Percentiles rank a stretch among this genome's conserved stretches.
Conservation (phyloP, 2,113 vertebrate species). For the Epinephelus cyanopodus region DNA sequence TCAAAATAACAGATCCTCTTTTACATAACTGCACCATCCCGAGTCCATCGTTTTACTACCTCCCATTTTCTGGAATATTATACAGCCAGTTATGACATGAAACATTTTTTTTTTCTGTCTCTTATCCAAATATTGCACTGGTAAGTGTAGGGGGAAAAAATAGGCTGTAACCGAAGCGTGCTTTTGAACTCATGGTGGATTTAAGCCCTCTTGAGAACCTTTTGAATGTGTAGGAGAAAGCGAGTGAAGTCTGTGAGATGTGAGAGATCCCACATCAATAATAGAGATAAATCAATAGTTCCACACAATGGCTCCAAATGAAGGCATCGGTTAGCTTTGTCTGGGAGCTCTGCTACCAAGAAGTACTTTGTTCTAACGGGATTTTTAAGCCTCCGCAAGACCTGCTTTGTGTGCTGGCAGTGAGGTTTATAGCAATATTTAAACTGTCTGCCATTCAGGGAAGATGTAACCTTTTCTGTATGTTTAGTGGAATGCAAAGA, state of each 20-base stretch:
- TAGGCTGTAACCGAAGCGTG: not conserved
- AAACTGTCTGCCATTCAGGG: constrained; percentile 21
- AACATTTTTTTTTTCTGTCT: constrained; percentile 23
- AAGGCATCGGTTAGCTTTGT: constrained; percentile 57
- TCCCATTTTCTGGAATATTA: not conserved
- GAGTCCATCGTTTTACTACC: not conserved
- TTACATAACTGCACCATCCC: not conserved
- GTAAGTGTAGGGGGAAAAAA: not conserved
- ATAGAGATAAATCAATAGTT: constrained; percentile 73
- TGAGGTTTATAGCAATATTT: not conserved
- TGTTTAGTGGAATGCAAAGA: not conserved
- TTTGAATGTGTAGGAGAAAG: constrained; percentile 61
- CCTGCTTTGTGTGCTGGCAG: not conserved
- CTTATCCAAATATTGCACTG: constrained; percentile 26
- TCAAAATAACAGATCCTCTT: not conserved
- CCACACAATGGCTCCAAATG: constrained; percentile 59
- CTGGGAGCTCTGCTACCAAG: constrained; percentile 48
- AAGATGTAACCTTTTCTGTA: constrained; percentile 5
- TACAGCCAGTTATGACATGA: constrained; percentile 25
- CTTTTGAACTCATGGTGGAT: constrained; percentile 40
- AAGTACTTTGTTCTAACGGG: constrained; percentile 50
- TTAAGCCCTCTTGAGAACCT: constrained; percentile 54
- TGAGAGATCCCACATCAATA: constrained; percentile 62
- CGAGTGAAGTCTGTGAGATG: constrained; percentile 48
- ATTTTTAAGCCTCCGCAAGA: constrained; percentile 20